Percentiles rank a stretch among this genome's conserved stretches.
phyloP scores from a whole-genome alignment of 2,797 vertebrate species.

The Rhinatrema bivittatum region DNA sequence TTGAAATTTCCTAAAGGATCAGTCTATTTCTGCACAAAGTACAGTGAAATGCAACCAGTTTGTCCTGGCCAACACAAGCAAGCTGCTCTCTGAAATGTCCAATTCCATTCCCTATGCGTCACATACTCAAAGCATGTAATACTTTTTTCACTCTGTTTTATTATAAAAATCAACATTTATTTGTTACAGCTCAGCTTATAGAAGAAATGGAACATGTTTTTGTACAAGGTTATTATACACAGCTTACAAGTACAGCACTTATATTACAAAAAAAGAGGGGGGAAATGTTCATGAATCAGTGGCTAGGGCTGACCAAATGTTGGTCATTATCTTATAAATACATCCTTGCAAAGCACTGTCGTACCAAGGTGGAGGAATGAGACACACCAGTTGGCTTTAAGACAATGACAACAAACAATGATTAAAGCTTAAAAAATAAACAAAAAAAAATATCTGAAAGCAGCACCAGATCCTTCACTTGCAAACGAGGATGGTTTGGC shows the following conservation, averaged over 20 bases:
- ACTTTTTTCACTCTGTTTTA: slow-evolving; percentile 64
- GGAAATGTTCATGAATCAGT: slow-evolving; percentile 49
- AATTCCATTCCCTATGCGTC: too few species aligned
- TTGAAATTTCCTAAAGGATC: too few species aligned
- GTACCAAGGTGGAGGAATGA: slow-evolving; percentile 58
- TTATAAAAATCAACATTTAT: slow-evolving; percentile 92
- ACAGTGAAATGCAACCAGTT: too few species aligned
- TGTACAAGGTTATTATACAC: slow-evolving; percentile 79
- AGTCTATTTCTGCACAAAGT: too few species aligned
- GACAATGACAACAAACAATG: slow-evolving; percentile 54
- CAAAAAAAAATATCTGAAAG: slow-evolving; percentile 51
- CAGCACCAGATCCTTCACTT: slow-evolving; percentile 69
- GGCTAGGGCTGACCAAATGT: slow-evolving; percentile 77
- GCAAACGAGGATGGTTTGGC: slow-evolving; percentile 46
- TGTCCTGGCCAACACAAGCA: too few species aligned
- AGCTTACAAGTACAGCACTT: slow-evolving; percentile 77
- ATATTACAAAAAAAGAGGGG: slow-evolving; percentile 67
- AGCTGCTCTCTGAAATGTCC: too few species aligned
- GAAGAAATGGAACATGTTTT: slow-evolving; percentile 75
- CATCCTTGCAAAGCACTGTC: slow-evolving; percentile 80
- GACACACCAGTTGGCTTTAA: slow-evolving; percentile 55
- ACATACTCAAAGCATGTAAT: too few species aligned
- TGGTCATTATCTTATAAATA: slow-evolving; percentile 78
- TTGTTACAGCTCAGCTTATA: slow-evolving; percentile 84
- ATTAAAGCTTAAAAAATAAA: slow-evolving; percentile 74